Conservation (phyloP, 2,113 vertebrate genomes). For the Melanostigma gelatinosum region DNA sequence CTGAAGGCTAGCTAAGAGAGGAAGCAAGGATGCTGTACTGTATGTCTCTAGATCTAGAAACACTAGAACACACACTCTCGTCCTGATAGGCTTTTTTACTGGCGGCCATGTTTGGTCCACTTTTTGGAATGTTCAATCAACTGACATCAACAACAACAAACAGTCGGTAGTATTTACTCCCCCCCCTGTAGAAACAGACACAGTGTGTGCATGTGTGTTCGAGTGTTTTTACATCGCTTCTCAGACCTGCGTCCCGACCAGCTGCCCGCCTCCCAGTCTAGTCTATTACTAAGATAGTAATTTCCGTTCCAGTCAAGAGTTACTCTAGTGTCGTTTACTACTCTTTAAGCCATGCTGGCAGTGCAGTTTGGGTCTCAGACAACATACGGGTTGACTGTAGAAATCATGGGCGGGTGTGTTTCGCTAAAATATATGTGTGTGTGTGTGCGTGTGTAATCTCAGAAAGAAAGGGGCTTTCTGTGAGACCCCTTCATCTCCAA, state of each 20-base stretch:
- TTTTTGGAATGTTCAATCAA: conserved; percentile 79
- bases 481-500: conserved; percentile 53
- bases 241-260: conserved; percentile 39
- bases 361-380: conserved; percentile 74
- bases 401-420: conserved; percentile 58
- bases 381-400: conserved; percentile 62
- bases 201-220: conserved; percentile 66
- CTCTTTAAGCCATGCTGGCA: conserved; percentile 75
- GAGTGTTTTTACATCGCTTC: conserved; percentile 62
- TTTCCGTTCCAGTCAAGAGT: conserved; percentile 65
- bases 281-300: conserved; percentile 55
- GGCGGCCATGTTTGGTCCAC: conserved; percentile 60
- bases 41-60: conserved; percentile 65
- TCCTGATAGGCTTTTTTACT: conserved; percentile 67
- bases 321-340: conserved; percentile 66
- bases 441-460: conserved; percentile 49
- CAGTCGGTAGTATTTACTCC: conserved; percentile 54
- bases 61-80: conserved; percentile 74
- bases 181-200: conserved; percentile 38
- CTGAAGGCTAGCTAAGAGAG: conserved; percentile 81
- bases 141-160: conserved; percentile 78
- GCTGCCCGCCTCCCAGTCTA: conserved; percentile 34
- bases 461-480: conserved; percentile 44
- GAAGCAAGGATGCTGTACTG: conserved; percentile 74
- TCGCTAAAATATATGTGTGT: conserved; percentile 36